Evolutionary conservation across 2,888 invertebrate genomes (phyloP).

Genomic region (Xanthorhoe spadicearia): DNA sequence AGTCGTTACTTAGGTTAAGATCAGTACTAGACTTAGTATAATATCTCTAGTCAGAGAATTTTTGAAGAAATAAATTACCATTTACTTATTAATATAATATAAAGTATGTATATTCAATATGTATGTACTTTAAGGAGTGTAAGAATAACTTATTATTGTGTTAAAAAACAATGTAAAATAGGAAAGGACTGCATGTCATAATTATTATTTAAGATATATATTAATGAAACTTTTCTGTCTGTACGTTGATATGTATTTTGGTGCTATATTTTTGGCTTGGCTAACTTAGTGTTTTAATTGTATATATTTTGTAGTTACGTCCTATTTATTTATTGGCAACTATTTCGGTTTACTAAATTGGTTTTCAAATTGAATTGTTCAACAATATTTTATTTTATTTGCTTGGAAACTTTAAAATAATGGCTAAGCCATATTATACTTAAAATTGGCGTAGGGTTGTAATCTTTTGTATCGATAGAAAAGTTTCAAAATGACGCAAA

Average conservation of each 20-base stretch:
- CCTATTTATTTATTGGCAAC: constrained; percentile 79
- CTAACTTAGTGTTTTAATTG: constrained; percentile 79
- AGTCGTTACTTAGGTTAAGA: constrained; percentile 66
- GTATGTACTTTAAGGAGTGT: constrained; percentile 75
- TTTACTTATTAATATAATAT: constrained; percentile 76
- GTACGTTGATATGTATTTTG: constrained; percentile 75
- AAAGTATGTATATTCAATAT: constrained; percentile 68
- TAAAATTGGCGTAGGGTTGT: constrained; percentile 71
- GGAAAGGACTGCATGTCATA: constrained; percentile 69
- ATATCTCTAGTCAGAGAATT: constrained; percentile 83
- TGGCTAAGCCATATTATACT: constrained; percentile 72
- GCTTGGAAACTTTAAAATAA: constrained; percentile 45
- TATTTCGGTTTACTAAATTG: constrained; percentile 62
- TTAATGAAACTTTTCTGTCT: constrained; percentile 80
- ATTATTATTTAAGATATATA: constrained; percentile 37
- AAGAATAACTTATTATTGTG: constrained; percentile 80
- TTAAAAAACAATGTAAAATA: constrained; percentile 66
- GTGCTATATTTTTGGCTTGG: constrained; percentile 83
- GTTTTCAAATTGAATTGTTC: constrained; percentile 43
- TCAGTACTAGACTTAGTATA: constrained; percentile 74
- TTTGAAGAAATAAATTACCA: constrained; percentile 79
- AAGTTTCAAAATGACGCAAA: constrained; percentile 68
- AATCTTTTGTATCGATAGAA: constrained; percentile 73
- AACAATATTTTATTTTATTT: constrained; percentile 46
- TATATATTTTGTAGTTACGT: constrained; percentile 62